phyloP scores from a whole-genome alignment of 92 coral and sea anemone species.

The Parazoanthus darwini region DNA sequence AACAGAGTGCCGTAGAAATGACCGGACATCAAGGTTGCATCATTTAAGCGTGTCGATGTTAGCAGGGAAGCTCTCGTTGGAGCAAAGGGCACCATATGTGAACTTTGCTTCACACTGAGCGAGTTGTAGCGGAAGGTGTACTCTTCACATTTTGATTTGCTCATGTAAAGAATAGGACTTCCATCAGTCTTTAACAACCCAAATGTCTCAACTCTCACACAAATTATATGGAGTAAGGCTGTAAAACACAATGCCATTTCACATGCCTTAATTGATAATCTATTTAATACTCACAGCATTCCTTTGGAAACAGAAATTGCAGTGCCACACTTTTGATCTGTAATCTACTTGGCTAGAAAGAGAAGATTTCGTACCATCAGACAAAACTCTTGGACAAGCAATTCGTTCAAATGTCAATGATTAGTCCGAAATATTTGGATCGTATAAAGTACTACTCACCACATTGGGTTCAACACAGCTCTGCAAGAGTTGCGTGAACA shows the following conservation, averaged over 20 bases:
- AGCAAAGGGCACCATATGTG: too few species aligned
- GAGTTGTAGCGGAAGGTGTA: too few species aligned
- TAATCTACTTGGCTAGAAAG: constrained; percentile 94
- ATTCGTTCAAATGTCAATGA: neutral
- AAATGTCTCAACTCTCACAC: too few species aligned
- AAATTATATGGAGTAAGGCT: neutral
- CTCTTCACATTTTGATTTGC: too few species aligned
- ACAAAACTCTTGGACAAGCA: constrained; percentile 2
- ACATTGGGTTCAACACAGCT: constrained; percentile 92
- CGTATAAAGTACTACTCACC: constrained; percentile 60
- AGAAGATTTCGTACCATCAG: neutral
- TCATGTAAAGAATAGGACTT: too few species aligned
- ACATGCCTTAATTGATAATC: too few species aligned
- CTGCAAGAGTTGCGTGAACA: constrained; percentile 95
- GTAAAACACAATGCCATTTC: neutral
- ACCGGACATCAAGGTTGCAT: too few species aligned
- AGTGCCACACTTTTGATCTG: constrained; percentile 99
- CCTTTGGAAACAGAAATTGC: constrained; percentile 98
- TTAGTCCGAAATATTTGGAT: neutral
- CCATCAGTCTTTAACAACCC: too few species aligned
- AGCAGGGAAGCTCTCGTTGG: too few species aligned
- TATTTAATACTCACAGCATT: constrained; percentile 81
- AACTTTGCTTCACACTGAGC: too few species aligned
- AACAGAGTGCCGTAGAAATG: too few species aligned
- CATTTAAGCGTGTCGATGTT: too few species aligned